A percentile compares a stretch with the other conserved stretches of the same genome.
phyloP scores from a whole-genome alignment of 2,888 invertebrate genomes.

The Diaprepes abbreviatus region DNA sequence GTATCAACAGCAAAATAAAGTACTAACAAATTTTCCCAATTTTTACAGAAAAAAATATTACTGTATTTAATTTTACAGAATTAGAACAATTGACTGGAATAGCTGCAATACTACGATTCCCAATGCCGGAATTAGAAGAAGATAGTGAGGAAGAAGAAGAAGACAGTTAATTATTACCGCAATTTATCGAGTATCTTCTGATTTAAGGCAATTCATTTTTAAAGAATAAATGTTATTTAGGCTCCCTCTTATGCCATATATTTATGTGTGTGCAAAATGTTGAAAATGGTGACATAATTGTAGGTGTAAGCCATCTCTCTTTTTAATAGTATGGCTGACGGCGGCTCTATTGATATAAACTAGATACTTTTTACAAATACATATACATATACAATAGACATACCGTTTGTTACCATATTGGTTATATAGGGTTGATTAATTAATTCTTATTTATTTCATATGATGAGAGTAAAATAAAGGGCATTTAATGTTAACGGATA shows the following conservation, averaged over 20 bases:
- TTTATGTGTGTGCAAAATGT: background rate
- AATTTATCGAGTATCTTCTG: background rate
- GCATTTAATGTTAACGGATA: too few species aligned
- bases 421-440: too few species aligned
- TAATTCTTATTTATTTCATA: background rate
- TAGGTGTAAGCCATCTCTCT: background rate
- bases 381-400: too few species aligned
- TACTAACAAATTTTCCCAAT: too few species aligned
- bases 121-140: slow-evolving; percentile 93
- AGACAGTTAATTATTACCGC: slow-evolving; percentile 5
- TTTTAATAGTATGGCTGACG: background rate
- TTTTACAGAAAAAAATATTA: too few species aligned
- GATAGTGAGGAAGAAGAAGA: slow-evolving; percentile 69
- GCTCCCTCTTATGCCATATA: background rate
- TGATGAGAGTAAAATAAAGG: background rate
- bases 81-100: slow-evolving; percentile 95
- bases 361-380: background rate
- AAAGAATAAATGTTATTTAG: background rate
- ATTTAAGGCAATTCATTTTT: background rate
- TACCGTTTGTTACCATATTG: too few species aligned
- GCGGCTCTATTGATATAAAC: too few species aligned
- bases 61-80: too few species aligned
- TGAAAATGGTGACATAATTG: background rate
- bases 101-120: slow-evolving; percentile 95
- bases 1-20: too few species aligned